phyloP scores from a whole-genome alignment of 2,888 invertebrate species.

The Hyles lineata region DNA sequence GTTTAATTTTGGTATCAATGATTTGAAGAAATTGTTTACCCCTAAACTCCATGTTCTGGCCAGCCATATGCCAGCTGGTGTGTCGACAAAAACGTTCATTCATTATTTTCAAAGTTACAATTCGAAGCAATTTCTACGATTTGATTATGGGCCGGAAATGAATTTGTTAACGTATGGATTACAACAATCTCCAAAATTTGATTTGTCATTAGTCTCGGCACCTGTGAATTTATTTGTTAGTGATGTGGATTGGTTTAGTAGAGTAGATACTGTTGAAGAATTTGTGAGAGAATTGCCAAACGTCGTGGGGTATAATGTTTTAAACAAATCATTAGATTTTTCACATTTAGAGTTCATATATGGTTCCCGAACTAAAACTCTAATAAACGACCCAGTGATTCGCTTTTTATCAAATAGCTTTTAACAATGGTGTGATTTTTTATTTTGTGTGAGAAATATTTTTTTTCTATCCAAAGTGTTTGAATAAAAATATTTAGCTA shows the following conservation, averaged over 20 bases:
- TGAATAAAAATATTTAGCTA: not conserved
- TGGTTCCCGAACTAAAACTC: conserved; percentile 61
- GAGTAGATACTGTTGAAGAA: conserved; percentile 55
- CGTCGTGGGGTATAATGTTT: conserved; percentile 52
- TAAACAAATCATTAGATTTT: conserved; percentile 64
- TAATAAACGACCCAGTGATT: conserved; percentile 64
- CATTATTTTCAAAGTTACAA: conserved; percentile 70
- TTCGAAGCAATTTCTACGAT: conserved; percentile 67
- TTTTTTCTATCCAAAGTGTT: not conserved
- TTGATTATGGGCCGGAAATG: conserved; percentile 58
- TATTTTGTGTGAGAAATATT: not conserved
- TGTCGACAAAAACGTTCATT: conserved; percentile 65
- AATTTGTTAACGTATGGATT: conserved; percentile 60
- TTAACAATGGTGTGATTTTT: not conserved
- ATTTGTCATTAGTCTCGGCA: conserved; percentile 60
- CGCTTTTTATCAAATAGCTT: conserved; percentile 47
- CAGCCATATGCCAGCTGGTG: conserved; percentile 71
- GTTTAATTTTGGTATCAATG: conserved; percentile 62
- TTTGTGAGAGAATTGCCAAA: conserved; percentile 59
- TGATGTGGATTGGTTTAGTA: conserved; percentile 72
- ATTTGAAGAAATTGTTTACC: conserved; percentile 58
- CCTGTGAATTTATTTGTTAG: conserved; percentile 66
- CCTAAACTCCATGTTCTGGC: conserved; percentile 64
- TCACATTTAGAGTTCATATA: conserved; percentile 75
- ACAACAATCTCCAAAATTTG: conserved; percentile 59